Evolutionary conservation across 2,797 vertebrate species (phyloP).

Genomic region (Kryptolebias ocellatus): DNA sequence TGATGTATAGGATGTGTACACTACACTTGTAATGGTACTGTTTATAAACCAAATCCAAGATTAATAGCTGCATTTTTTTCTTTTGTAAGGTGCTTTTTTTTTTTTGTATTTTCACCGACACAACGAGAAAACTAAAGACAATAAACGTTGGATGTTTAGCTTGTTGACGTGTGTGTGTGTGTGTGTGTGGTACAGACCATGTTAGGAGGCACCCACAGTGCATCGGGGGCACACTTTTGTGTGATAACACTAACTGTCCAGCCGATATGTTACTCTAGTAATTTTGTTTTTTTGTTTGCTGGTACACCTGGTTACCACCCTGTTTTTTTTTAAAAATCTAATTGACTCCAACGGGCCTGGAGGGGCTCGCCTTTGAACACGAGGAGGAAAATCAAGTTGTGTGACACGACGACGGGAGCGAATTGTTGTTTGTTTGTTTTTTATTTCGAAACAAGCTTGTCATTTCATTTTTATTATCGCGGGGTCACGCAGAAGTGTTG

Average conservation of each 20-base stretch:
- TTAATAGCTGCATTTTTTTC: conserved; percentile 42
- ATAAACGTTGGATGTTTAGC: conserved; percentile 41
- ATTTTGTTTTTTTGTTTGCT: conserved; percentile 50
- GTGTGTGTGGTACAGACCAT: conserved; percentile 70
- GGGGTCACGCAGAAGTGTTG: conserved; percentile 43
- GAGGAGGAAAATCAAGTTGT: conserved; percentile 24
- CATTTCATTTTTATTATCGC: conserved; percentile 40
- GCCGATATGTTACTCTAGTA: conserved; percentile 49
- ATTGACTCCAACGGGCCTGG: conserved; percentile 33
- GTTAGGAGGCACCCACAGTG: conserved; percentile 53
- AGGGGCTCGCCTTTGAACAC: conserved; percentile 36
- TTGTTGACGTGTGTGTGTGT: conserved; percentile 59
- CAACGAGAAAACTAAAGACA: conserved; percentile 51
- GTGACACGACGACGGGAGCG: conserved; percentile 27
- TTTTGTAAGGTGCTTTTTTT: conserved; percentile 65
- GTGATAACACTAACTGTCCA: conserved; percentile 67
- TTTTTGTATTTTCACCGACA: conserved; percentile 59
- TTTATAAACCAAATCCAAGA: conserved; percentile 71
- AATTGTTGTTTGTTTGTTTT: conserved; percentile 29
- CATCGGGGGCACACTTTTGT: conserved; percentile 59
- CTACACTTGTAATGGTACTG: conserved; percentile 79
- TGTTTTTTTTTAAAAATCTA: not conserved
- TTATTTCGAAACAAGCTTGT: conserved; percentile 11
- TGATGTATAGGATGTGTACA: conserved; percentile 78
- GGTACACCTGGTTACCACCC: conserved; percentile 52